These are phyloP conservation scores for Grus americana DNA, from an alignment of 2,113 vertebrate genomes.

Conservation along the genomic window DNA sequence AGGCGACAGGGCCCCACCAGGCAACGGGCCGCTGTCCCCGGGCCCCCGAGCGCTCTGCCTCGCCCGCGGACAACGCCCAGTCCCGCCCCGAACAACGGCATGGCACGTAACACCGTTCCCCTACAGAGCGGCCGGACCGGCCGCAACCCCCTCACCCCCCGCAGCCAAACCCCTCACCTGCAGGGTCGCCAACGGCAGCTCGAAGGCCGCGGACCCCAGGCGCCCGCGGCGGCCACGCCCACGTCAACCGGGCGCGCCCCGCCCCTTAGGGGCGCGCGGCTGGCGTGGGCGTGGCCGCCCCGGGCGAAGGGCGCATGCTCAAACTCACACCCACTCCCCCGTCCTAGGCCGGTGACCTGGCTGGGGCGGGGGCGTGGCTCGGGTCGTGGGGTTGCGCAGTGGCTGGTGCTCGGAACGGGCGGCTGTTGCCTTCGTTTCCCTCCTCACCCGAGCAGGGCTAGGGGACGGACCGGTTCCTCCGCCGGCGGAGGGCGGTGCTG, in stretches of 20 bases:
- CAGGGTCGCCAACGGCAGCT: no score
- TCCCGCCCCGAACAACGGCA: not conserved
- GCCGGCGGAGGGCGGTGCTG: not conserved
- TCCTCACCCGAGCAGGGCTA: no score
- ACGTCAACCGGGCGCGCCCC: not conserved
- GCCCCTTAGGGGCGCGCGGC: not conserved
- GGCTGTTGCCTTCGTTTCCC: not conserved
- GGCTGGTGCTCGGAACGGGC: not conserved
- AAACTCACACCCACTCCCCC: no score
- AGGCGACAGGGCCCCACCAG: not conserved
- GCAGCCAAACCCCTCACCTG: not conserved
- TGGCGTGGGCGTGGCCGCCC: not conserved
- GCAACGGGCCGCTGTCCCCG: fast-evolving
- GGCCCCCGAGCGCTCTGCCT: no score
- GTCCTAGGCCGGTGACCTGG: not conserved
- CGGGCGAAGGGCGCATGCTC: not conserved
- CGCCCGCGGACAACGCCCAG: no score
- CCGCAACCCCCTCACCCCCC: fast-evolving
- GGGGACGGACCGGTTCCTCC: not conserved
- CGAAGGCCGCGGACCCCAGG: not conserved
- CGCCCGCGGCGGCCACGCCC: not conserved
- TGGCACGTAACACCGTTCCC: fast-evolving
- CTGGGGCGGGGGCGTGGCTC: no score
- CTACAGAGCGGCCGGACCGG: fast-evolving
- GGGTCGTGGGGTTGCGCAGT: no score